A percentile compares a stretch with the other conserved stretches of the same genome.
These are phyloP conservation scores for Hippopotamyrus pictus DNA, from an alignment of 2,797 vertebrate species.

Conservation along the genomic window DNA sequence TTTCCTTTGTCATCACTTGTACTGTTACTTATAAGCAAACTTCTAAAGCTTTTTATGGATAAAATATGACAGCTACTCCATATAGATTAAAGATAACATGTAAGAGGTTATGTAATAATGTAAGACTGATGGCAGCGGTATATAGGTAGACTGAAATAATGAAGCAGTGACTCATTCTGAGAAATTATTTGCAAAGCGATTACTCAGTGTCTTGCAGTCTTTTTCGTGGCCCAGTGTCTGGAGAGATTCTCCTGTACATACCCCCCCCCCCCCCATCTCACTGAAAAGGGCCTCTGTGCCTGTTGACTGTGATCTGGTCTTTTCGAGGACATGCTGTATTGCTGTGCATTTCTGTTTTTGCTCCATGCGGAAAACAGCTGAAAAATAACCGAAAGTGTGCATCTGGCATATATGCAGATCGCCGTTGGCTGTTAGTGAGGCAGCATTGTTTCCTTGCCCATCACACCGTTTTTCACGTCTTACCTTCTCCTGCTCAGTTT, in stretches of 20 bases:
- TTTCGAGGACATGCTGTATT: not conserved
- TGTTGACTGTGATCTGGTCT: not conserved
- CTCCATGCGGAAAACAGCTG: not conserved
- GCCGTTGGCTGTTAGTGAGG: not conserved
- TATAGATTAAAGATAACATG: not conserved
- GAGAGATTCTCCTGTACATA: not conserved
- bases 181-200: conserved; percentile 5
- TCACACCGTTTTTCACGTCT: not conserved
- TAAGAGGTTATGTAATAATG: conserved; percentile 4
- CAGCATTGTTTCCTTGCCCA: not conserved
- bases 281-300: not conserved
- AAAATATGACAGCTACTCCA: not conserved
- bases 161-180: not conserved
- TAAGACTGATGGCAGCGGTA: not conserved
- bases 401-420: not conserved
- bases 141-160: not conserved
- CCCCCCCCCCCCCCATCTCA: not conserved
- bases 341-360: not conserved
- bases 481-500: not conserved
- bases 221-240: not conserved
- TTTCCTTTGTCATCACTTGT: not conserved
- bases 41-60: not conserved
- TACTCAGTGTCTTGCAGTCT: not conserved
- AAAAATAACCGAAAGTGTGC: not conserved
- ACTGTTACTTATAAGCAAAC: not conserved